Percentiles rank a stretch among this genome's conserved stretches.
These are phyloP conservation scores for Periplaneta americana DNA, from an alignment of 1,140 invertebrate species.

Conservation along the genomic window DNA sequence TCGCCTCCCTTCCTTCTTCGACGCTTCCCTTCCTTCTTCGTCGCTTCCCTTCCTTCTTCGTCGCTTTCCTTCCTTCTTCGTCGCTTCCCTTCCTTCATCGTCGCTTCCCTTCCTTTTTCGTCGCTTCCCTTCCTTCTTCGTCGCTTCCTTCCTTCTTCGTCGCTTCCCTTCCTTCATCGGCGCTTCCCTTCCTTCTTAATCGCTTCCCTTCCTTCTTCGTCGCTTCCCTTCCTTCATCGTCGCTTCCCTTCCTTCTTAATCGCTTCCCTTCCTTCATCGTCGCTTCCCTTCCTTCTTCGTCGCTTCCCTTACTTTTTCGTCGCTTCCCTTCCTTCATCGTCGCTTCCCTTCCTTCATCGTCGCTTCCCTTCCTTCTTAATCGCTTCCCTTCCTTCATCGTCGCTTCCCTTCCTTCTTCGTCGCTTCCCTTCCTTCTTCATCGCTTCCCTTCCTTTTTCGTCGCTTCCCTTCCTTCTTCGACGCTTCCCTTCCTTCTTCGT, in stretches of 20 bases:
- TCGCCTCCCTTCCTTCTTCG: too few species aligned
- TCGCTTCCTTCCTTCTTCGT: background rate
- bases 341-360: background rate
- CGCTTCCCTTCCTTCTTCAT: too few species aligned
- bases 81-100: background rate
- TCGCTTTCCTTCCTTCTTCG: too few species aligned
- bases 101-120: background rate
- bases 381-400: too few species aligned
- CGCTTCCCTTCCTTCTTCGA: too few species aligned
- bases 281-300: background rate
- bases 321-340: background rate
- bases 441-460: too few species aligned
- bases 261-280: background rate
- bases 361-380: too few species aligned
- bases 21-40: background rate
- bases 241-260: background rate
- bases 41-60: too few species aligned
- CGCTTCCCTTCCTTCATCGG: background rate
- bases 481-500: too few species aligned
- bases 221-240: too few species aligned
- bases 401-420: background rate
- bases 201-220: constrained; percentile 6
- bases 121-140: background rate
- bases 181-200: constrained; percentile 3
- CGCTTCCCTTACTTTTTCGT: background rate